A percentile compares a stretch with the other conserved stretches of the same genome.
Evolutionary conservation across 2,888 invertebrate species (phyloP).

Genomic region (Sesamia inferens): DNA sequence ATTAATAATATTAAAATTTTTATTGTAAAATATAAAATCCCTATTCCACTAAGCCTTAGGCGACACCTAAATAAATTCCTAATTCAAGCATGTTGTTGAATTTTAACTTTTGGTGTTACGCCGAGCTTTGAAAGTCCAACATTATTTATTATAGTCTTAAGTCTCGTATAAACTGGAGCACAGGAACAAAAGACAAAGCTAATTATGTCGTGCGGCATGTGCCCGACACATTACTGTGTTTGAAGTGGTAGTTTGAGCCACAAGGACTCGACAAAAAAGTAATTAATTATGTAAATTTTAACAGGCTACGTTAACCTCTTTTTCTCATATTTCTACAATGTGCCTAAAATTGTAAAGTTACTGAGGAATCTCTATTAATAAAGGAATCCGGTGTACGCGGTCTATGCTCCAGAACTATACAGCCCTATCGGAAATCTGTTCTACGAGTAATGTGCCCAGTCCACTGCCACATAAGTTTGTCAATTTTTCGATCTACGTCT

Average conservation of each 20-base stretch:
- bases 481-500: no score
- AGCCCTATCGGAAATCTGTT: no score
- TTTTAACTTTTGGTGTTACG: neutral
- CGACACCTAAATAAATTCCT: neutral
- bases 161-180: neutral
- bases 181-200: neutral
- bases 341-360: constrained; percentile 18
- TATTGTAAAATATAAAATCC: neutral
- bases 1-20: no score
- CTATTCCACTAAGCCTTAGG: neutral
- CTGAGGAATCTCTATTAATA: neutral
- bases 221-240: neutral
- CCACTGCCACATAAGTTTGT: no score
- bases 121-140: neutral
- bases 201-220: neutral
- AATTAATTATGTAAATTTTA: constrained; percentile 39
- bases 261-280: constrained; percentile 2
- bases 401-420: no score
- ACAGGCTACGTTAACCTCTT: constrained; percentile 5
- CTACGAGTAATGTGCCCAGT: no score
- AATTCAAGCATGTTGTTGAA: neutral
- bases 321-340: constrained; percentile 1
- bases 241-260: neutral
- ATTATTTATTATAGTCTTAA: neutral
- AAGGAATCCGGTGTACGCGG: no score